A percentile compares a stretch with the other conserved stretches of the same genome.
Evolutionary conservation across 2,113 vertebrate genomes (phyloP).

Genomic region (Hyperoodon ampullatus): DNA sequence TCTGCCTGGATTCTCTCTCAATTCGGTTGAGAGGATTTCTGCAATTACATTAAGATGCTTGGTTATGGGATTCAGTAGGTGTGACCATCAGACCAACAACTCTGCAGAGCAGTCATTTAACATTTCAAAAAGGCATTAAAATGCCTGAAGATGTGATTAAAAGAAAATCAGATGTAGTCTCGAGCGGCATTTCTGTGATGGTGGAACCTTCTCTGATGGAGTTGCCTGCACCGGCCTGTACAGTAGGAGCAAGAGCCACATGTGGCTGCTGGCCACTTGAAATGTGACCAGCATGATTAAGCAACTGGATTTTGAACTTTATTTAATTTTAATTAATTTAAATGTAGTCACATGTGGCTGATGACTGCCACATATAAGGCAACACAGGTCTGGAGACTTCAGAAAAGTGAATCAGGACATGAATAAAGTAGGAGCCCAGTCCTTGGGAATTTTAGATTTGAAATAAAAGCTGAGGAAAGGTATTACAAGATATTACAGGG

Average conservation of each 20-base stretch:
- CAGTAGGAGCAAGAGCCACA: not conserved
- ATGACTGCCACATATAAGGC: not conserved
- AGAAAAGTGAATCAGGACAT: not conserved
- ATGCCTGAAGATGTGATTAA: not conserved
- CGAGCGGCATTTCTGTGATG: not conserved
- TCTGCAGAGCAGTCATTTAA: not conserved
- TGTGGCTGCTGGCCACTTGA: not conserved
- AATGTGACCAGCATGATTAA: not conserved
- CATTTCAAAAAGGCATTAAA: slow-evolving; percentile 12
- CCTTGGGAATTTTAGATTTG: not conserved
- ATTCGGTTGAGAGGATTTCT: slow-evolving; percentile 19
- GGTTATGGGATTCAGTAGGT: not conserved
- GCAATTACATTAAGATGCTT: slow-evolving; percentile 30
- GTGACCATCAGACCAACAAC: not conserved
- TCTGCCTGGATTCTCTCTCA: not conserved
- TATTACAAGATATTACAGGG: not conserved
- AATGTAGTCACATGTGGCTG: not conserved
- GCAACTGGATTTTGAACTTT: not conserved
- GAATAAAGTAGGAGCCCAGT: not conserved
- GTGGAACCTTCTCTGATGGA: rapidly evolving
- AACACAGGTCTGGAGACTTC: not conserved
- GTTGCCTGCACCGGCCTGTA: not conserved
- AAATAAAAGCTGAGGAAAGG: slow-evolving; percentile 14
- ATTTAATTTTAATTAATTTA: slow-evolving; percentile 29
- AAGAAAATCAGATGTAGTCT: not conserved